Base-by-base conservation (phyloP, 2,113 vertebrate species). In the Panthera leo region DNA sequence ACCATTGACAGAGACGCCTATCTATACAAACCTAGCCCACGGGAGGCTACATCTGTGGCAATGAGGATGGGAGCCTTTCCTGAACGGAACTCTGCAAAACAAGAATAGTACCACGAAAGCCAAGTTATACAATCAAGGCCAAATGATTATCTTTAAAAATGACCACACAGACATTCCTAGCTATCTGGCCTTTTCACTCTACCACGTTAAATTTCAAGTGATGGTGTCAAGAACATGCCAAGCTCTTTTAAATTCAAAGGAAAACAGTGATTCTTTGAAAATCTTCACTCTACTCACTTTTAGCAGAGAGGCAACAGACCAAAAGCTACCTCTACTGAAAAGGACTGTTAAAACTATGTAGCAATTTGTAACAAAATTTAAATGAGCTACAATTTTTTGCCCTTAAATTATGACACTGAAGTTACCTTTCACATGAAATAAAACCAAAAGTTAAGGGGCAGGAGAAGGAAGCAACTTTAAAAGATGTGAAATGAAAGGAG, bases 31-130 rank as follows among this genome's bases (percentile, higher is more conserved):
- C 99, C 99, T 99, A 99, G 99, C 99, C 99, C 99, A 98, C 99
- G 99, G 97, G 99, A 99, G 85, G 99, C 99, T 97, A 99, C 99
- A 95, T 99, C 99, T 4, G 99, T 99, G 98, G 99, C 99, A 97
- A 99, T 99, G 98, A 99, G 99, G 97, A 99, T 99, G 27, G 99
- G 99, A 98, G 99, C 99, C 99, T 99, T 99, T 98, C 99, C 99
- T 97, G 98, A 99, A 86, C 99, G 99, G 98, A 99, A 99, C 96
- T 99, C 99, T 99, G 99, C 51, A 98, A 98, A 98, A 98, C 42
- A 97, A 98, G 75, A 90, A 58, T 0, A 16, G 16, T 2, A 29
- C 21, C 23, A 48, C 36, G 9, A 94, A 88, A 51, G 7, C 11
- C 75, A 97, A 39, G 51, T 42, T 29, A 67, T 5, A 29, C 21